Evolutionary conservation across 2,888 invertebrate species (phyloP), one percentile per base, ranked within the genome.

Genomic region (Meiosimyza platycephala): DNA sequence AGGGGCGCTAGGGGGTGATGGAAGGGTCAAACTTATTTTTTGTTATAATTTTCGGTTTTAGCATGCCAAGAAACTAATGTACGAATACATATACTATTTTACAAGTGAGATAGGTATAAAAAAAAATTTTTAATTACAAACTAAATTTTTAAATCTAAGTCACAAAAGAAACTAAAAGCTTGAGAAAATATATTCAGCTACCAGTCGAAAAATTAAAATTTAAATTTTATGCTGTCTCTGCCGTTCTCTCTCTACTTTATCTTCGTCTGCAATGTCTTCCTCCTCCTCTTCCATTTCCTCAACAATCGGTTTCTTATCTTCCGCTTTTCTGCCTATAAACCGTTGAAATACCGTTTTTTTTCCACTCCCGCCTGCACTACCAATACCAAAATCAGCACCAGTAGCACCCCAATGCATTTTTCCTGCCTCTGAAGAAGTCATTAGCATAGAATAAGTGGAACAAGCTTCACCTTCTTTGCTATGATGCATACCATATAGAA

Each of bases 401-500:
- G 90, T 90, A 15, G 91, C 87, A 7, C 91, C 91, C 91, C 91
- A 92, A 81, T 89, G 90, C 48, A 71, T 73, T 80, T 91, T 91
- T 0, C 88, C 89, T 1, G 91, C 91, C 80, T 92, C 91, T 1
- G 91, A 89, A 0, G 90, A 89, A 6, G 91, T 91, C 89, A 92
- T 90, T 73, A 92, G 82, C 78, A 92, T 91, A 2, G 92, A 91
- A 81, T 92, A 92, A 33, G 90, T 90, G 15, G 90, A 89, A 72
- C 84, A 84, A 0, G 80, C 78, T 55, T 90, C 91, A 52, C 94
- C 93, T 79, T 95, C 91, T 85, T 94, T 94, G 86, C 95, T 95
- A 85, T 95, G 93, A 82, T 94, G 93, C 74, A 95, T 94, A 6
- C 95, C 95, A 84, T 95, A 95, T 1, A 94, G 87, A 87, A 95